Conservation (phyloP, 2,888 invertebrate genomes). For the Cosmia pyralina region DNA sequence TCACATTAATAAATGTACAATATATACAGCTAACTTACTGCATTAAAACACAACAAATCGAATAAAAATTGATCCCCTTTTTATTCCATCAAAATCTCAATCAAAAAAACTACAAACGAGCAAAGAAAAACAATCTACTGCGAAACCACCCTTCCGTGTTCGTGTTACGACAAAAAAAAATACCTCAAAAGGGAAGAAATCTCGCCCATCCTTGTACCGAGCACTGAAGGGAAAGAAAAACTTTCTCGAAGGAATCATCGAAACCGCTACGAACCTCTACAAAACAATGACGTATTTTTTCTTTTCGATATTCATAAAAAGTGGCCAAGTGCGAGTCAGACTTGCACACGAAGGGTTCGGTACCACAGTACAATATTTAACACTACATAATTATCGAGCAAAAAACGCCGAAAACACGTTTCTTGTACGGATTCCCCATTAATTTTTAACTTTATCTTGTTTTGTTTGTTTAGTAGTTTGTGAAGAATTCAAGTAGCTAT, state of each 20-base stretch:
- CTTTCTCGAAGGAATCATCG: constrained; percentile 37
- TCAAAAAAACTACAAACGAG: constrained; percentile 34
- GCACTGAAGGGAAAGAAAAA: constrained; percentile 39
- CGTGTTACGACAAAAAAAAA: constrained; percentile 32
- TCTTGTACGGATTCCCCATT: too few relatives aligned
- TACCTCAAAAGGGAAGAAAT: constrained; percentile 16
- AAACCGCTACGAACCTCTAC: constrained; percentile 28
- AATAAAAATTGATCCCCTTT: constrained; percentile 4
- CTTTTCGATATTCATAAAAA: constrained; percentile 19
- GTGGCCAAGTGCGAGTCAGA: too few relatives aligned
- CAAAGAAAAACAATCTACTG: constrained; percentile 22
- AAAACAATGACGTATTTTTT: constrained; percentile 50
- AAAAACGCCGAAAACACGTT: too few relatives aligned
- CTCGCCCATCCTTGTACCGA: constrained; percentile 39
- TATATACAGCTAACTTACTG: not conserved
- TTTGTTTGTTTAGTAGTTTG: too few relatives aligned
- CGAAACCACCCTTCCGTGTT: not conserved
- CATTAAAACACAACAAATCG: not conserved
- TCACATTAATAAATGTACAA: not conserved
- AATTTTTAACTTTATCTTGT: too few relatives aligned
- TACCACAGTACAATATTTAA: too few relatives aligned
- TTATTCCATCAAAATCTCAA: constrained; percentile 16
- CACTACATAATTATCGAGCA: too few relatives aligned
- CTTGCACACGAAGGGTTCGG: too few relatives aligned
- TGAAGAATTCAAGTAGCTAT: too few relatives aligned